A percentile compares a stretch with the other conserved stretches of the same genome.
These are phyloP conservation scores for Magallana ariakensis DNA, from an alignment of 1,140 invertebrate genomes.

Conservation along the genomic window DNA sequence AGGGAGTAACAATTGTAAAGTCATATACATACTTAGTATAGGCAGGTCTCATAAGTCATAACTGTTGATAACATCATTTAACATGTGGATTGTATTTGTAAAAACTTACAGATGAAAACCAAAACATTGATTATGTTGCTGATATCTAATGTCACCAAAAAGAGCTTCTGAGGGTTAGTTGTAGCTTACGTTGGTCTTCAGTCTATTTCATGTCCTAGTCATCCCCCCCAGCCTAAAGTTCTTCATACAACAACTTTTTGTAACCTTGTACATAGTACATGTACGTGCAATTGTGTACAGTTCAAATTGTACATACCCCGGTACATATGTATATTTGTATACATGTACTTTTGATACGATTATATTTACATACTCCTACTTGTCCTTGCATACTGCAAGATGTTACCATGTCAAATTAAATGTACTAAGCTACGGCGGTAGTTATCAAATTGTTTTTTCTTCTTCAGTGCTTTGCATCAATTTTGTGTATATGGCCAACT, in stretches of 20 bases:
- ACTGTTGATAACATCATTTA: too few species aligned
- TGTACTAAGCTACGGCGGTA: neutral
- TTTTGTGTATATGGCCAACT: too few species aligned
- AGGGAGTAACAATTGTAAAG: too few species aligned
- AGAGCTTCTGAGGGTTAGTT: too few species aligned
- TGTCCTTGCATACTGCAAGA: neutral
- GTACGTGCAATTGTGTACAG: neutral
- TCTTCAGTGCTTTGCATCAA: neutral
- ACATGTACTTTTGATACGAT: neutral
- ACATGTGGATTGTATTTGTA: too few species aligned
- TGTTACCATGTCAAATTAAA: neutral
- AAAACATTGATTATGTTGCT: too few species aligned
- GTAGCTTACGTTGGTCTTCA: neutral
- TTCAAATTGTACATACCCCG: neutral
- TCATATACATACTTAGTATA: too few species aligned
- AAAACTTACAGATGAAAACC: too few species aligned
- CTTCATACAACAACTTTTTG: neutral
- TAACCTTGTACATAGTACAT: neutral
- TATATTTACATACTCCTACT: conserved; percentile 4
- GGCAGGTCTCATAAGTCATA: too few species aligned
- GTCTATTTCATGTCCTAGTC: conserved; percentile 7
- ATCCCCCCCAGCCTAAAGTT: neutral
- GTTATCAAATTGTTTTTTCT: neutral
- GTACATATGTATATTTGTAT: neutral
- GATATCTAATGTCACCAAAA: too few species aligned